Base-by-base conservation (phyloP, 2,888 invertebrate genomes). In the Electrophaes corylata region DNA sequence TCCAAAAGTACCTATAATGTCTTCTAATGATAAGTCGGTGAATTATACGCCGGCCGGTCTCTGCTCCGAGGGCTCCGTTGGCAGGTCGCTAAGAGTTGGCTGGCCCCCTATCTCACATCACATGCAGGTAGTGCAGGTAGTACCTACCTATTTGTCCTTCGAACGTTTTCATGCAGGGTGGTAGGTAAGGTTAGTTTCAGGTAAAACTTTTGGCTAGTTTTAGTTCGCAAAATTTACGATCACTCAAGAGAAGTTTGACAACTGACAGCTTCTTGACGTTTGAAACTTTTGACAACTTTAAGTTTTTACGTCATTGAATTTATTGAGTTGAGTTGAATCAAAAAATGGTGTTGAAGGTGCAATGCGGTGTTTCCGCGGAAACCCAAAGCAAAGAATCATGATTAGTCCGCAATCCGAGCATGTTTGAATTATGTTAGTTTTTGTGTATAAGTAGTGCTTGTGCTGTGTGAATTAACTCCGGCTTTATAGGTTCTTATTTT, bases 281-380 rank as follows among this genome's bases (percentile, higher is more conserved):
- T 10, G 2, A 35, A 35, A 35, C 3, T 18, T 3, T 0, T 26
- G 26, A 23, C 26, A 43, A 4, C 26, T 49, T 49, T 40, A n/a
- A n/a, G 3, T 31, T 39, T 16, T 57, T 50, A 50, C 49, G 70
- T 69, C 78, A 78, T 66, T 74, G 64, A 53, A n/a, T n/a, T n/a
- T n/a, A n/a, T n/a, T n/a, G n/a, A n/a, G n/a, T n/a, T 29, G 26
- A 29, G 10, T 29, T 10, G 10, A 29, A 72, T 75, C 74, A 81
- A 83, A n/a, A n/a, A 84, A 89, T 89, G 88, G 88, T 83, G 81
- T 67, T 72, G 83, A 76, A 83, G 88, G 89, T 89, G 90, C 90
- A 90, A 86, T 91, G 91, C 90, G 88, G 91, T 88, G 89, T 89
- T 90, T 89, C 87, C 88, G 87, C 86, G 83, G 86, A 87, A 88